A percentile compares a stretch with the other conserved stretches of the same genome.
Conservation (phyloP, 2,797 vertebrate genomes). For the Schizopygopsis pylzovi region DNA sequence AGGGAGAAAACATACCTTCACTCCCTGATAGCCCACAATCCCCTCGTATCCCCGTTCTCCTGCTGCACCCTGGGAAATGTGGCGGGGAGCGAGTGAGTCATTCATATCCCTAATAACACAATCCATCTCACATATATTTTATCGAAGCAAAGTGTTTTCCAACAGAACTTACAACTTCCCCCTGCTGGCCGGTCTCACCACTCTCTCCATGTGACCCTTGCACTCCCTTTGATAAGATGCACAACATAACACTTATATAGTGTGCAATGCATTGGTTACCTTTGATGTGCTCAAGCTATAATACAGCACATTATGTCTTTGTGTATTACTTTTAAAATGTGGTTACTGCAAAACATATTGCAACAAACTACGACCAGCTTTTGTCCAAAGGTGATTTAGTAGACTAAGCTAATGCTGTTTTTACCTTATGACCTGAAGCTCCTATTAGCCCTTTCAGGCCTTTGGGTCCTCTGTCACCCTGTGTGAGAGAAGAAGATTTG, state of each 20-base stretch:
- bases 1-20: conserved; percentile 76
- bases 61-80: conserved; percentile 68
- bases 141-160: conserved; percentile 39
- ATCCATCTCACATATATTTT: conserved; percentile 43
- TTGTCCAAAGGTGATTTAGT: background rate
- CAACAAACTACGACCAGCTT: background rate
- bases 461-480: conserved; percentile 78
- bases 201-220: conserved; percentile 74
- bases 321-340: background rate
- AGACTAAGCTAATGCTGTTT: background rate
- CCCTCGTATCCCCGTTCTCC: conserved; percentile 77
- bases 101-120: conserved; percentile 48
- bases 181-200: conserved; percentile 69
- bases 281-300: background rate
- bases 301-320: background rate
- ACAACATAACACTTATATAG: background rate
- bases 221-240: conserved; percentile 73
- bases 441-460: conserved; percentile 82
- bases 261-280: background rate
- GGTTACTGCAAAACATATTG: background rate
- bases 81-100: conserved; percentile 59
- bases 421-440: conserved; percentile 81
- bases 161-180: conserved; percentile 72
- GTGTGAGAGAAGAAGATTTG: conserved; percentile 51
- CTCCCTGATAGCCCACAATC: conserved; percentile 80